These are phyloP conservation scores for Pachycephus smyrnensis DNA, from an alignment of 2,888 invertebrate genomes.

Conservation along the genomic window DNA sequence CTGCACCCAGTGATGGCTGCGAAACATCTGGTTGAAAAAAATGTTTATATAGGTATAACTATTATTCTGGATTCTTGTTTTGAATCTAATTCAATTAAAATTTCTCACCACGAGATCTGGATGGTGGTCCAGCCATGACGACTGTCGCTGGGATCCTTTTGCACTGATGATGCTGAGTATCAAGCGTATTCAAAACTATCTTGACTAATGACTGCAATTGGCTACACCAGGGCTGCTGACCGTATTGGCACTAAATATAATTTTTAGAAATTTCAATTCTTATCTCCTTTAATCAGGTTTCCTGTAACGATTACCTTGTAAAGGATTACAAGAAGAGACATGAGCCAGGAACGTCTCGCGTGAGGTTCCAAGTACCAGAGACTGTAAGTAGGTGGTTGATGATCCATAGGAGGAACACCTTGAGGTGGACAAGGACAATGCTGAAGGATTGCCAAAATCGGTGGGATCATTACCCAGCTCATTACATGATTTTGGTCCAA, in stretches of 20 bases:
- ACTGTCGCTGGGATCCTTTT: constrained; percentile 85
- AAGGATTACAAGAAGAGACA: constrained; percentile 90
- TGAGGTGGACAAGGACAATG: constrained; percentile 85
- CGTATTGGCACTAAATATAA: constrained; percentile 77
- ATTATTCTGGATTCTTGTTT: constrained; percentile 39
- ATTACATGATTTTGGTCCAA: constrained; percentile 96
- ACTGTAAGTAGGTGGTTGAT: constrained; percentile 82
- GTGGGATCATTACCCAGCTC: constrained; percentile 89
- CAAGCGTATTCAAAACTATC: constrained; percentile 92
- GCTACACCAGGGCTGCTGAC: constrained; percentile 75
- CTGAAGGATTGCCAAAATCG: constrained; percentile 83
- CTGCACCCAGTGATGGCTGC: constrained; percentile 80
- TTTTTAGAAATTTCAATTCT: not conserved
- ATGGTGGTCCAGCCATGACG: constrained; percentile 78
- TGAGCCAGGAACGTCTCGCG: constrained; percentile 91
- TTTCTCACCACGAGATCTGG: constrained; percentile 74
- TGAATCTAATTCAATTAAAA: constrained; percentile 30
- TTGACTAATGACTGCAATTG: constrained; percentile 85
- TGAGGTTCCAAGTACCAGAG: constrained; percentile 90
- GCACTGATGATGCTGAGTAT: constrained; percentile 92
- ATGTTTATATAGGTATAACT: not conserved
- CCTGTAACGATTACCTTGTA: constrained; percentile 81
- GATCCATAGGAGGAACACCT: constrained; percentile 69
- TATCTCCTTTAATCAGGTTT: not conserved
- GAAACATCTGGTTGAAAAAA: constrained; percentile 73